A percentile compares a stretch with the other conserved stretches of the same genome.
Evolutionary conservation across 2,797 vertebrate species (phyloP).

Genomic region (Dromococcyx pavoninus): DNA sequence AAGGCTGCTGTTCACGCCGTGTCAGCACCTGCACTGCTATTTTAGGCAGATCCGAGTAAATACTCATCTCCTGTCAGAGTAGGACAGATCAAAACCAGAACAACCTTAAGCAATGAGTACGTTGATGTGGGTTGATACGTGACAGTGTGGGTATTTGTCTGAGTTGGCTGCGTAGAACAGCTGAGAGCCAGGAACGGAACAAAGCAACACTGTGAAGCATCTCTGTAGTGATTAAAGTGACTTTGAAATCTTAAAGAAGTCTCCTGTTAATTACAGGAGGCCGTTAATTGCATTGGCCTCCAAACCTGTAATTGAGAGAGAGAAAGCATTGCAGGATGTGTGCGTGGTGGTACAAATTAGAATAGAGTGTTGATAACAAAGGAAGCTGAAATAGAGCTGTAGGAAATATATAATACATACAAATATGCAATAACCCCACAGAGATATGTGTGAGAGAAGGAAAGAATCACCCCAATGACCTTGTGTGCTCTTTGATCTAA

Average conservation of each 20-base stretch:
- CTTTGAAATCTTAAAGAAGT: background rate
- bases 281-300: background rate
- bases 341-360: fast-evolving
- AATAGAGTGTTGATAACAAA: fast-evolving
- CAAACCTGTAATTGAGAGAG: background rate
- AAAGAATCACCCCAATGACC: fast-evolving
- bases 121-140: fast-evolving
- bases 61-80: background rate
- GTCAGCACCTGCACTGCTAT: background rate
- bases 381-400: background rate
- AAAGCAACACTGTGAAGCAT: background rate
- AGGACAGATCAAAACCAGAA: background rate
- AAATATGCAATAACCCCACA: too few species aligned
- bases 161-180: background rate
- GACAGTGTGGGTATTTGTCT: background rate
- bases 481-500: too few species aligned
- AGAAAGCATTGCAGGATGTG: background rate
- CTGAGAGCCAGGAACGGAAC: background rate
- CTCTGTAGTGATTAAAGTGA: background rate
- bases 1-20: too few species aligned
- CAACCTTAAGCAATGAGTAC: fast-evolving
- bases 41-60: background rate
- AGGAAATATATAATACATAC: background rate
- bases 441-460: fast-evolving
- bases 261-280: background rate